Evolutionary conservation across 2,888 invertebrate genomes (phyloP), one percentile per base, ranked within the genome.

Genomic region (Pammene fasciana): DNA sequence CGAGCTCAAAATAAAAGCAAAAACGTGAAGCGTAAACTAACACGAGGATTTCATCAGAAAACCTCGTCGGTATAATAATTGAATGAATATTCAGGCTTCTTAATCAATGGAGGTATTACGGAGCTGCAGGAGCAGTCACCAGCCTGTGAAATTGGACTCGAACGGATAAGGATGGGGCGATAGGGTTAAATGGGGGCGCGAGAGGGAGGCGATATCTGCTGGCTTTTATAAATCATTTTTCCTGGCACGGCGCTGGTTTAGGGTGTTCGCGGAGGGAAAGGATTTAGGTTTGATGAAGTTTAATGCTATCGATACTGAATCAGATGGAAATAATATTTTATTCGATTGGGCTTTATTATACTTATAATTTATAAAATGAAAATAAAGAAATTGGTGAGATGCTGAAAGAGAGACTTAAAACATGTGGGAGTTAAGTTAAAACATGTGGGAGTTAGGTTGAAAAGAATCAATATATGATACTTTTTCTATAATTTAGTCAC

Each of bases 221-320:
- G 80, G 88, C 82, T 90, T 90, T 90, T 90, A 89, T 91, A 91
- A 91, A 91, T 91, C 89, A 91, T 91, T 91, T 90, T 90, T 90
- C 89, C 86, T 85, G 84, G 86, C 86, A 87, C 86, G 84, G 78
- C 78, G 78, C 78, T 75, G 83, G 79, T 83, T 88, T 83, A 89
- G 88, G 88, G 79, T 72, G 75, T 73, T 71, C 82, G 72, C 80
- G 85, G 68, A 79, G 75, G 43, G 54, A n/a, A 38, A 46, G 55
- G 60, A 41, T 55, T 55, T 60, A 26, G 57, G 13, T 59, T 52
- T 16, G 46, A 54, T 26, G 4, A 26, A 26, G 26, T 26, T 52
- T 54, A 43, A 64, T 9, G 36, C 16, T 0, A 43, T 52, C 38
- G 41, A n/a, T 18, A 13, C 10, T 50, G 13, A 48, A 48, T 45